phyloP scores from a whole-genome alignment of 2,888 invertebrate species.

The Nomada ruficornis region DNA sequence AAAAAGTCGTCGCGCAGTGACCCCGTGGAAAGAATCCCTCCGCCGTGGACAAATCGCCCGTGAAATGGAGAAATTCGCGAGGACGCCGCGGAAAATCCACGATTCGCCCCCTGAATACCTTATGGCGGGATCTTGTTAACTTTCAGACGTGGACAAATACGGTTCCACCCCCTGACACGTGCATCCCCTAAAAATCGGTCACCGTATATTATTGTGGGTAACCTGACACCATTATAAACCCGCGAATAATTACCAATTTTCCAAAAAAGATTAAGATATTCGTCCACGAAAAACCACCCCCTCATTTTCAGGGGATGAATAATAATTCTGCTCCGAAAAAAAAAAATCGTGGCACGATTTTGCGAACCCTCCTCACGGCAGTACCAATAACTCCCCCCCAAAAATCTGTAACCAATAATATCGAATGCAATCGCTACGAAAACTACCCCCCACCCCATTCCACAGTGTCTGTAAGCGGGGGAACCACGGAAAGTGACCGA shows the following conservation, averaged over 20 bases:
- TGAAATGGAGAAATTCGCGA: conserved; percentile 71
- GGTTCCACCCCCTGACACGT: not conserved
- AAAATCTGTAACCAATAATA: too few species aligned
- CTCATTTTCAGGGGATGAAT: not conserved
- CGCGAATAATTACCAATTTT: not conserved
- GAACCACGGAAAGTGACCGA: too few species aligned
- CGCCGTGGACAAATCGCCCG: conserved; percentile 69
- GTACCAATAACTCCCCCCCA: too few species aligned
- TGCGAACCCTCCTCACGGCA: too few species aligned
- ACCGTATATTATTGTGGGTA: not conserved
- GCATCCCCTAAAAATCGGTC: not conserved
- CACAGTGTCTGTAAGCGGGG: too few species aligned
- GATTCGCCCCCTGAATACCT: conserved; percentile 67
- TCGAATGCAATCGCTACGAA: too few species aligned
- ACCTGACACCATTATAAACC: not conserved
- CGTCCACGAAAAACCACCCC: not conserved
- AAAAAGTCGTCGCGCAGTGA: conserved; percentile 59
- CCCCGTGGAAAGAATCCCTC: conserved; percentile 50
- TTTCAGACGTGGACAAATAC: conserved; percentile 53
- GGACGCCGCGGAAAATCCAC: conserved; percentile 69
- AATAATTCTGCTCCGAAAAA: too few species aligned
- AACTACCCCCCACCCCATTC: too few species aligned
- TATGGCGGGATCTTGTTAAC: conserved; percentile 66
- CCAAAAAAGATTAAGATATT: not conserved
- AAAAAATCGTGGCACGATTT: too few species aligned